Evolutionary conservation across 1,140 invertebrate genomes (phyloP).

Genomic region (Drosophila gunungcola): DNA sequence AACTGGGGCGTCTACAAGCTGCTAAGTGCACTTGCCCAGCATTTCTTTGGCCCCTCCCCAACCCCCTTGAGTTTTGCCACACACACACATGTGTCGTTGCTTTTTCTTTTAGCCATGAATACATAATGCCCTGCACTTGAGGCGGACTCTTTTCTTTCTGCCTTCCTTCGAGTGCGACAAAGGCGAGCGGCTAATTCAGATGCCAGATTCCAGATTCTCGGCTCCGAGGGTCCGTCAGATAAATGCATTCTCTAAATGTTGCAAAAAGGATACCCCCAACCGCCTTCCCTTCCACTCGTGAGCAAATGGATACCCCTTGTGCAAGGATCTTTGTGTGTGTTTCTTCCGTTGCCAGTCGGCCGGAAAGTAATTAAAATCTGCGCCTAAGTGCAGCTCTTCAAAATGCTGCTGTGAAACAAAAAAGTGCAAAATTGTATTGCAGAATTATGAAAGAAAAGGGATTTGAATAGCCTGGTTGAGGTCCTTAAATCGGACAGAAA

Average conservation of each 20-base stretch:
- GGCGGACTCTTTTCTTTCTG: slow-evolving; percentile 34
- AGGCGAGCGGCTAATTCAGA: slow-evolving; percentile 75
- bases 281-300: not conserved
- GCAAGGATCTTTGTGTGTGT: slow-evolving; percentile 31
- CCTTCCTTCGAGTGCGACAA: slow-evolving; percentile 46
- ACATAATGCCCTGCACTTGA: slow-evolving; percentile 81
- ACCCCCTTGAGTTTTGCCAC: not conserved
- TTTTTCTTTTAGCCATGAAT: slow-evolving; percentile 67
- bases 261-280: slow-evolving; percentile 54
- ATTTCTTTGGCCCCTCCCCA: slow-evolving; percentile 48
- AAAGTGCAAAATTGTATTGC: slow-evolving; percentile 14
- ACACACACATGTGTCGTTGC: slow-evolving; percentile 6
- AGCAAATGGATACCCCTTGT: slow-evolving; percentile 12
- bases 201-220: slow-evolving; percentile 44
- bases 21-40: slow-evolving; percentile 80
- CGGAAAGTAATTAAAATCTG: slow-evolving; percentile 83
- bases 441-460: slow-evolving; percentile 14
- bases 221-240: slow-evolving; percentile 52
- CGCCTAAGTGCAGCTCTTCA: slow-evolving; percentile 79
- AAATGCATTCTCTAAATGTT: slow-evolving; percentile 78
- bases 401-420: slow-evolving; percentile 37
- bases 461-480: not conserved
- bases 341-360: slow-evolving; percentile 74
- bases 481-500: slow-evolving; percentile 21
- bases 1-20: slow-evolving; percentile 81